Evolutionary conservation across 2,888 invertebrate genomes (phyloP).

Genomic region (Dyspetes luteomarginatus): DNA sequence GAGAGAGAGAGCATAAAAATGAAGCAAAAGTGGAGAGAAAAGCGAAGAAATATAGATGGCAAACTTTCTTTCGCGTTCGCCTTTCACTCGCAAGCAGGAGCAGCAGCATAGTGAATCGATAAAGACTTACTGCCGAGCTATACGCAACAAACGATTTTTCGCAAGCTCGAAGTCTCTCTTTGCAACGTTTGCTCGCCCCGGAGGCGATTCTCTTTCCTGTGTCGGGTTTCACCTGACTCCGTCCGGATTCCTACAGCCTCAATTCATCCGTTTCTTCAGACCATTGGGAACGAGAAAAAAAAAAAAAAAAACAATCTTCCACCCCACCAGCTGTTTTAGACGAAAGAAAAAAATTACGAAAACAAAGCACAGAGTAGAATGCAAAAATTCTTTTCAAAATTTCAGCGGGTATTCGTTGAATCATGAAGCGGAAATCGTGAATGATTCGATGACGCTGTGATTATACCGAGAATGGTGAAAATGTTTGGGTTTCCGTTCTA

Average conservation of each 20-base stretch:
- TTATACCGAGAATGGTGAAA: not conserved
- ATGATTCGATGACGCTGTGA: not conserved
- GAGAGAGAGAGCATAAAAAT: not conserved
- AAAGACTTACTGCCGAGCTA: conserved; percentile 20
- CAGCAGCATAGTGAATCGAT: conserved; percentile 8
- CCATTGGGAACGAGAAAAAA: conserved; percentile 1
- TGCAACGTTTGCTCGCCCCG: conserved; percentile 18
- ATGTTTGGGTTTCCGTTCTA: too few relatives aligned
- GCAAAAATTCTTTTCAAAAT: not conserved
- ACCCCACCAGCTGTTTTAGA: not conserved
- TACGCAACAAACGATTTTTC: conserved; percentile 30
- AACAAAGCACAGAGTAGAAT: not conserved
- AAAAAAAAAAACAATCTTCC: not conserved
- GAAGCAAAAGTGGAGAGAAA: not conserved
- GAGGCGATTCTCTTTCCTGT: conserved; percentile 2
- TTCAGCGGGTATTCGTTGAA: not conserved
- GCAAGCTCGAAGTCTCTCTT: conserved; percentile 6
- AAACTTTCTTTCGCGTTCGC: conserved; percentile 2
- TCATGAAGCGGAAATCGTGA: not conserved
- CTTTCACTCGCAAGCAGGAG: not conserved
- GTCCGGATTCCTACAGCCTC: not conserved
- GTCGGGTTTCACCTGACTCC: not conserved
- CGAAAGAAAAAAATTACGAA: conserved; percentile 5
- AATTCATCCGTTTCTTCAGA: conserved; percentile 19
- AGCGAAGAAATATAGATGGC: not conserved